Evolutionary conservation across 2,113 vertebrate genomes (phyloP).

Genomic region (Ceyx margarethae): DNA sequence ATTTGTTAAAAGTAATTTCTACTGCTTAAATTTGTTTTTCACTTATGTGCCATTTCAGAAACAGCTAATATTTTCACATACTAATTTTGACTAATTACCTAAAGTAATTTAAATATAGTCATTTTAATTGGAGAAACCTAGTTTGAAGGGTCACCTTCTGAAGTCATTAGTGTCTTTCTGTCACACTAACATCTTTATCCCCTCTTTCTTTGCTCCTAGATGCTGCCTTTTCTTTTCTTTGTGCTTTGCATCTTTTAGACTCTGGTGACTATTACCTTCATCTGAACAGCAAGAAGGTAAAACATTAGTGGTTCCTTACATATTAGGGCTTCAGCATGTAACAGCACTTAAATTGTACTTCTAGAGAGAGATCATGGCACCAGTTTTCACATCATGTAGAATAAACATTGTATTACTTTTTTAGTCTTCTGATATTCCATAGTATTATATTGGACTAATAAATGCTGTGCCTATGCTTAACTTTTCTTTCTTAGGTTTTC

Average conservation of each 20-base stretch:
- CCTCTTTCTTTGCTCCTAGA: conserved; percentile 74
- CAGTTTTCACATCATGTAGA: neutral
- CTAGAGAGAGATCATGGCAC: neutral
- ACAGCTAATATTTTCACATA: neutral
- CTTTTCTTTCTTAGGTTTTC: neutral
- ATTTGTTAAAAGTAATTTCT: neutral
- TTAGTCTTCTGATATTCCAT: neutral
- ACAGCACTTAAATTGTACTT: neutral
- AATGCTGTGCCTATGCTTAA: neutral
- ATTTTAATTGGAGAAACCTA: neutral
- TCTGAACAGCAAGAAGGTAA: conserved; percentile 73
- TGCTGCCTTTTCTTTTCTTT: conserved; percentile 73
- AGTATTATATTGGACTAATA: neutral
- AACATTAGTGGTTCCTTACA: neutral
- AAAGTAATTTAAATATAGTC: neutral
- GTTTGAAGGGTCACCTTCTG: neutral
- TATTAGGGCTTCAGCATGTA: neutral
- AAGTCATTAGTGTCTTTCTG: neutral
- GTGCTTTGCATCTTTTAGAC: conserved; percentile 71
- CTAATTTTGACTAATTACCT: neutral
- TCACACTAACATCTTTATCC: conserved; percentile 62
- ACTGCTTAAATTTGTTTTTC: neutral
- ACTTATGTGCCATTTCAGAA: neutral
- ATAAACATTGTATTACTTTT: neutral
- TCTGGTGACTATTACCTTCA: conserved; percentile 70